Conservation (phyloP, 2,797 vertebrate genomes). For the Pygocentrus nattereri region DNA sequence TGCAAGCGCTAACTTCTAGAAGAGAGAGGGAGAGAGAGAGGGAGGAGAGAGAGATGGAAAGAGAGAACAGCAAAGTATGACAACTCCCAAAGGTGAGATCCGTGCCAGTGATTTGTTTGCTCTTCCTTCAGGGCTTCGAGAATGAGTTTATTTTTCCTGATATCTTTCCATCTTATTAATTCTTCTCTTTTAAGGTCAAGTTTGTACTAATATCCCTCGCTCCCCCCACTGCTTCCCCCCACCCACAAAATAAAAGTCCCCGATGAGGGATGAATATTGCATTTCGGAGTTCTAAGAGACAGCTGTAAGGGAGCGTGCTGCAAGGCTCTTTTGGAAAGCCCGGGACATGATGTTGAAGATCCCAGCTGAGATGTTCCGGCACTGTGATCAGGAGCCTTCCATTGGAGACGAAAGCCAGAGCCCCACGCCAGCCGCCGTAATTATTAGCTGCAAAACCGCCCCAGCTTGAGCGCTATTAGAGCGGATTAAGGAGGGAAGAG, state of each 20-base stretch:
- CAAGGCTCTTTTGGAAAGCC: constrained; percentile 25
- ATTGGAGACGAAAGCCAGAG: constrained; percentile 64
- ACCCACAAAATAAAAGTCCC: constrained; percentile 55
- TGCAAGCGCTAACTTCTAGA: constrained; percentile 57
- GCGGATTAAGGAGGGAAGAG: constrained; percentile 66
- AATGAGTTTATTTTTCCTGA: constrained; percentile 62
- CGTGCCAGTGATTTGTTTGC: constrained; percentile 64
- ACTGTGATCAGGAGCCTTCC: constrained; percentile 60
- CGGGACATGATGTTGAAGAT: constrained; percentile 49
- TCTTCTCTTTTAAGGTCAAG: constrained; percentile 62
- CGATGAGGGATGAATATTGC: constrained; percentile 58
- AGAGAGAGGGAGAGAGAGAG: constrained; percentile 34
- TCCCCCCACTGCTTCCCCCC: background rate
- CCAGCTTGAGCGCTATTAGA: constrained; percentile 80
- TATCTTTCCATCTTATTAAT: constrained; percentile 65
- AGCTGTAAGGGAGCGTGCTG: constrained; percentile 48
- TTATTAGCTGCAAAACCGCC: constrained; percentile 83
- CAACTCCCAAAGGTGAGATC: constrained; percentile 66
- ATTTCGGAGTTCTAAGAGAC: constrained; percentile 53
- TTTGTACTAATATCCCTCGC: constrained; percentile 53
- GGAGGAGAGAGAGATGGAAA: constrained; percentile 15
- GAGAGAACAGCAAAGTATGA: constrained; percentile 45
- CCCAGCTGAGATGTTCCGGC: constrained; percentile 58
- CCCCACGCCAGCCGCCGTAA: constrained; percentile 79
- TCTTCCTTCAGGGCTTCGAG: constrained; percentile 61